Evolutionary conservation across 2,113 vertebrate genomes (phyloP).

Genomic region (Sturnus vulgaris): DNA sequence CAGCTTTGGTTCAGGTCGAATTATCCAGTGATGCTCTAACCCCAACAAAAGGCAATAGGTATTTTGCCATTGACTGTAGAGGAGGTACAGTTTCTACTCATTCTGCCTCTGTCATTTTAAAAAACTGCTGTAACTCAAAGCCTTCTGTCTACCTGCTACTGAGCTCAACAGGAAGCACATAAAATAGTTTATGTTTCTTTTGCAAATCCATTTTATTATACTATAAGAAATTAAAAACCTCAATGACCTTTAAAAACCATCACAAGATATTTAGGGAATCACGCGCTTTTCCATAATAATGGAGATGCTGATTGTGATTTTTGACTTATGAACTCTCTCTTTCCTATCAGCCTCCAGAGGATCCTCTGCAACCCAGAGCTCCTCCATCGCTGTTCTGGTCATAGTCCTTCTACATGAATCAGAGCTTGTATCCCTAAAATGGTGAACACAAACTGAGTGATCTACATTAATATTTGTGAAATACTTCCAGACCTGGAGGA

Average conservation of each 20-base stretch:
- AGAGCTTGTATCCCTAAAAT: background rate
- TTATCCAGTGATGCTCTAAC: background rate
- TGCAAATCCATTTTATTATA: slow-evolving; percentile 22
- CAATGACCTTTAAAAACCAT: slow-evolving; percentile 49
- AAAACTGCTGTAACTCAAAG: slow-evolving; percentile 45
- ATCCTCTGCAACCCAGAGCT: background rate
- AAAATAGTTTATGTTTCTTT: slow-evolving; percentile 42
- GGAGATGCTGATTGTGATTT: background rate
- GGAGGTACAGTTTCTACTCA: background rate
- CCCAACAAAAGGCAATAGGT: background rate
- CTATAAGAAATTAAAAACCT: slow-evolving; percentile 56
- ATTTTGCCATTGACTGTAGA: background rate
- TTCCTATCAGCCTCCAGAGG: background rate
- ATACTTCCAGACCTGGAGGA: background rate
- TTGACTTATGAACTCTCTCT: background rate
- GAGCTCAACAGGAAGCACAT: slow-evolving; percentile 54
- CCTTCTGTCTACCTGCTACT: slow-evolving; percentile 7
- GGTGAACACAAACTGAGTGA: background rate
- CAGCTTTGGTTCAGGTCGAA: background rate
- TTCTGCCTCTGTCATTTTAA: slow-evolving; percentile 10
- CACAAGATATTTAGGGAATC: background rate
- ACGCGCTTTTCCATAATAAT: background rate
- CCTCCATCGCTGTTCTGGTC: rapidly evolving
- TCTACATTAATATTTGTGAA: background rate
- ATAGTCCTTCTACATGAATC: background rate